phyloP scores from a whole-genome alignment of 2,113 vertebrate species.

The Bolborhynchus lineola region DNA sequence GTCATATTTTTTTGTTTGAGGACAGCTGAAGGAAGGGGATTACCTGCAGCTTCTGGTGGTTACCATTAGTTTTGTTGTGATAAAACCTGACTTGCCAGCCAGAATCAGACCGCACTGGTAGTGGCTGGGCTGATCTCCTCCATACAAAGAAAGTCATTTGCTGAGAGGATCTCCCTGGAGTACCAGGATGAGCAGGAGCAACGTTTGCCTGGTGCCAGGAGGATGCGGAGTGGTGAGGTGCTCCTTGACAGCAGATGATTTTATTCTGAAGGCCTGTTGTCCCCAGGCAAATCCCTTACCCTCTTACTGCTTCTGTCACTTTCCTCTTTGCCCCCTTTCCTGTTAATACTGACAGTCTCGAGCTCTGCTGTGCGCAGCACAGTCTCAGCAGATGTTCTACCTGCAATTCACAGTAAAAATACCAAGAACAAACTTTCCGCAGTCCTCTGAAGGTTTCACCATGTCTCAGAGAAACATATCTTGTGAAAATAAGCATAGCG shows the following conservation, averaged over 20 bases:
- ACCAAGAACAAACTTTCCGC: background rate
- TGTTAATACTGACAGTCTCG: background rate
- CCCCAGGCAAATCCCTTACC: background rate
- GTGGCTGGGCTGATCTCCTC: background rate
- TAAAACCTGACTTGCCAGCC: background rate
- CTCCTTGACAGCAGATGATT: background rate
- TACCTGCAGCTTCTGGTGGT: background rate
- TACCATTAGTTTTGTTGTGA: background rate
- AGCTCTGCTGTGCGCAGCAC: background rate
- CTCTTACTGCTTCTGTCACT: background rate
- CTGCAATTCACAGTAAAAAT: background rate
- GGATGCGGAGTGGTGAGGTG: background rate
- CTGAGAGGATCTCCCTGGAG: background rate
- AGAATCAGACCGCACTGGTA: background rate
- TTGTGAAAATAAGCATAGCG: background rate
- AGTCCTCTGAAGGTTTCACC: background rate
- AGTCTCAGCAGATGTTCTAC: background rate
- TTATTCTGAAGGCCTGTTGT: background rate
- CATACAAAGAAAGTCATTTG: background rate
- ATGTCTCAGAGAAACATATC: background rate
- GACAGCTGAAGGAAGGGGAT: background rate
- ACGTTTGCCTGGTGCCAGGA: fast-evolving
- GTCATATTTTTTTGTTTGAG: background rate
- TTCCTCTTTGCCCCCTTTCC: background rate
- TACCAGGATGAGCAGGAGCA: background rate